Evolutionary conservation across 2,797 vertebrate genomes (phyloP).

Genomic region (Glyptemys insculpta): DNA sequence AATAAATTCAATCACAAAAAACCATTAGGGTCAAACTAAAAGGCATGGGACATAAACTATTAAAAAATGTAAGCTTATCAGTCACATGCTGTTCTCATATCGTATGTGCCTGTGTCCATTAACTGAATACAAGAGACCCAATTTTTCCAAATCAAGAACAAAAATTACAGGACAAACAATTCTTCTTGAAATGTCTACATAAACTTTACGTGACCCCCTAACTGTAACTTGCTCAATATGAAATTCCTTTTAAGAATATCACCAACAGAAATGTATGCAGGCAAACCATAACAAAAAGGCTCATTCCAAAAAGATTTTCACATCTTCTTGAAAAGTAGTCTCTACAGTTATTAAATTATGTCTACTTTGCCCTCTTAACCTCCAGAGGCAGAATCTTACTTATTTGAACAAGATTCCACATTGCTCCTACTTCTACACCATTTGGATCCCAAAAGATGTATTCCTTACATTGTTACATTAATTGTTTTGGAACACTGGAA

Average conservation of each 20-base stretch:
- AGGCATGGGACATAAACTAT: not conserved
- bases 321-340: not conserved
- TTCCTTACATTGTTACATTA: not conserved
- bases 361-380: slow-evolving; percentile 3
- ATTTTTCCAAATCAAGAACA: not conserved
- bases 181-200: not conserved
- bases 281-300: not conserved
- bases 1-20: slow-evolving; percentile 14
- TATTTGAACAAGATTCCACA: not conserved
- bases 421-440: not conserved
- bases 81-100: accelerated
- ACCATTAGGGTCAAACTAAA: not conserved
- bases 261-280: not conserved
- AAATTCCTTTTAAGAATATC: not conserved
- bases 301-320: not conserved
- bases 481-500: slow-evolving; percentile 1
- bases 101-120: not conserved
- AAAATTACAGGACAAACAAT: not conserved
- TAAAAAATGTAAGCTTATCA: not conserved
- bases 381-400: not conserved
- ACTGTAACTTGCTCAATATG: not conserved
- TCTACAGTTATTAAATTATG: not conserved
- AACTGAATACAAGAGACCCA: not conserved
- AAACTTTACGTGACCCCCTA: not conserved
- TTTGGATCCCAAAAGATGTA: not conserved